Conservation (phyloP, 1,140 invertebrate genomes). For the Uloborus diversus region DNA sequence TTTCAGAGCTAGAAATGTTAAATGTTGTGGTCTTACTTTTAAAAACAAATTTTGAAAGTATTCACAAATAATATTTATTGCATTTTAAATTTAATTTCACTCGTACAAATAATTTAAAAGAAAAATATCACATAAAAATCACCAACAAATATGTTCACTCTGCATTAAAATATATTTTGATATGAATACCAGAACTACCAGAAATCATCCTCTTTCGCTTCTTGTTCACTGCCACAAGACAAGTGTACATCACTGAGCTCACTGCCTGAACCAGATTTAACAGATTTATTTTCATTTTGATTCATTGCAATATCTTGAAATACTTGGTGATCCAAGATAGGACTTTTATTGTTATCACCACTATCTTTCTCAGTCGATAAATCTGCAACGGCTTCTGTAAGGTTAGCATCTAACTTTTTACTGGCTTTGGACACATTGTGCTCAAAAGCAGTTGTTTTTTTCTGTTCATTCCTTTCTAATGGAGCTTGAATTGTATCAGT, state of each 20-base stretch:
- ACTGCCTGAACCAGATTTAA: constrained; percentile 7
- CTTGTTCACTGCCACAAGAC: constrained; percentile 45
- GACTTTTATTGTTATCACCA: too few species aligned
- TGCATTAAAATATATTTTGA: not conserved
- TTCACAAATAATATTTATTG: not conserved
- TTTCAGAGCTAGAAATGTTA: not conserved
- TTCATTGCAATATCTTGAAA: too few species aligned
- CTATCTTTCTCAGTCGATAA: too few species aligned
- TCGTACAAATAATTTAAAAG: not conserved
- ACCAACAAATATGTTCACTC: not conserved
- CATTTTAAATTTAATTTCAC: not conserved
- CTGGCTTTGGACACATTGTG: too few species aligned
- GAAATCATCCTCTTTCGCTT: constrained; percentile 40
- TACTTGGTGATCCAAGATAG: too few species aligned
- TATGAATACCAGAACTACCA: not conserved
- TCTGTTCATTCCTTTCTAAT: too few species aligned
- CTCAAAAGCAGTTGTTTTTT: too few species aligned
- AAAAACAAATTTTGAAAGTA: not conserved
- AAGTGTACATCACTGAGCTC: constrained; percentile 37
- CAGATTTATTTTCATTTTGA: not conserved
- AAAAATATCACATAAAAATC: not conserved
- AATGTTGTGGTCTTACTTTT: too few species aligned
- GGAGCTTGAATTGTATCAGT: too few species aligned
- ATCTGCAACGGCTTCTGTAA: too few species aligned
- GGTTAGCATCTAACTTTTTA: too few species aligned